Conservation (phyloP, 1,140 invertebrate genomes). For the Eurosta solidaginis region DNA sequence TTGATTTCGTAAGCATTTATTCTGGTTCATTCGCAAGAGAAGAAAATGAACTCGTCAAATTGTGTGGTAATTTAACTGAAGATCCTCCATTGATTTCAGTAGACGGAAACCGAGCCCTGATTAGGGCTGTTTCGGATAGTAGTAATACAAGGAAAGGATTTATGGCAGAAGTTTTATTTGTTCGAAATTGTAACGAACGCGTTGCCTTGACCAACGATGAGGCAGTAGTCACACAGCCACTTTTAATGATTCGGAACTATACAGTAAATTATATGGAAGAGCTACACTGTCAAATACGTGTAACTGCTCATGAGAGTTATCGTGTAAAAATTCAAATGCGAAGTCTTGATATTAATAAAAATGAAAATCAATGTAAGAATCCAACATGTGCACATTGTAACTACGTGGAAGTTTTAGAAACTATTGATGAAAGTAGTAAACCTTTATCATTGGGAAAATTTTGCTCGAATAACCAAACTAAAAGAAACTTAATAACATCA, state of each 20-base stretch:
- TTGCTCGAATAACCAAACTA: constrained; percentile 62
- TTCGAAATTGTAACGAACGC: constrained; percentile 64
- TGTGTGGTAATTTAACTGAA: constrained; percentile 69
- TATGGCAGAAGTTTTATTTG: constrained; percentile 65
- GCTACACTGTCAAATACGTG: constrained; percentile 61
- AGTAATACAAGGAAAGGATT: constrained; percentile 63
- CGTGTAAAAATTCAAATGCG: constrained; percentile 62
- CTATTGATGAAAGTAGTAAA: constrained; percentile 62
- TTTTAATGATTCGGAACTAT: constrained; percentile 33
- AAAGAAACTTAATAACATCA: constrained; percentile 63
- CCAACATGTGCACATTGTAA: constrained; percentile 65
- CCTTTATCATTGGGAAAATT: constrained; percentile 65
- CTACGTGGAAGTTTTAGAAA: constrained; percentile 73
- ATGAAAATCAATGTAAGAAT: background rate
- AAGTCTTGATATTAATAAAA: constrained; percentile 34
- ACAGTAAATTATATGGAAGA: constrained; percentile 55
- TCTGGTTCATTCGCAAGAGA: constrained; percentile 62
- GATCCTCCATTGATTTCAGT: constrained; percentile 65
- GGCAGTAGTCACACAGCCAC: constrained; percentile 38
- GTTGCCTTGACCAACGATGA: constrained; percentile 41
- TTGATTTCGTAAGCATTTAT: constrained; percentile 67
- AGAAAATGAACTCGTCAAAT: constrained; percentile 61
- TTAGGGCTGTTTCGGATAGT: constrained; percentile 64
- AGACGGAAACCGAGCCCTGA: constrained; percentile 63
- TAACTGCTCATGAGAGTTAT: constrained; percentile 54